phyloP scores from a whole-genome alignment of 2,113 vertebrate genomes.

The Syrmaticus mikado region DNA sequence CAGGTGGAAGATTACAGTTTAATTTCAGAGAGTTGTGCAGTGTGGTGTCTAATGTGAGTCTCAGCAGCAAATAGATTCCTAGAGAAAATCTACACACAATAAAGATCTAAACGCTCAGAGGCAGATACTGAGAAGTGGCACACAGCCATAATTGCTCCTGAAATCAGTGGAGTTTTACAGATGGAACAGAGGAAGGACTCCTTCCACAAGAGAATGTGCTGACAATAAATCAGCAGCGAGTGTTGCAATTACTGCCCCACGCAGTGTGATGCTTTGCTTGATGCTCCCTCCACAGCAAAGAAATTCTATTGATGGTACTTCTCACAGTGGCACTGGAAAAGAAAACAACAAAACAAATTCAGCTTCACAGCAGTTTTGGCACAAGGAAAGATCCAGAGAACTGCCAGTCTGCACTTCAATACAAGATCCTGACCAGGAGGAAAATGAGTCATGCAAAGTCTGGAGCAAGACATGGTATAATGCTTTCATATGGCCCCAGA shows the following conservation, averaged over 20 bases:
- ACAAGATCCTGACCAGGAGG: conserved; percentile 65
- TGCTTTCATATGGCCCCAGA: conserved; percentile 69
- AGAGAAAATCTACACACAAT: neutral
- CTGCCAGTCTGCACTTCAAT: conserved; percentile 66
- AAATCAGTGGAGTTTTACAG: conserved; percentile 20
- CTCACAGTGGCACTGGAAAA: conserved; percentile 51
- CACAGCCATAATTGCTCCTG: conserved; percentile 37
- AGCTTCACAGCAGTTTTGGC: conserved; percentile 64
- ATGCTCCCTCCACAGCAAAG: conserved; percentile 44
- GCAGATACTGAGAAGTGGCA: conserved; percentile 44
- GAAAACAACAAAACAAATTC: conserved; percentile 51
- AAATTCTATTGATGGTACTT: conserved; percentile 50
- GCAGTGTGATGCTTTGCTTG: conserved; percentile 27
- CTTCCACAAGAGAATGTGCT: conserved; percentile 47
- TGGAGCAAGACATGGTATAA: conserved; percentile 67
- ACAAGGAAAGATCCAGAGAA: conserved; percentile 46
- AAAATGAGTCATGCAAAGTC: conserved; percentile 68
- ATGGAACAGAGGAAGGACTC: conserved; percentile 21
- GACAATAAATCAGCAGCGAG: conserved; percentile 61
- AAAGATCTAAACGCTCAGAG: neutral
- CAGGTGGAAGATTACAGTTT: neutral
- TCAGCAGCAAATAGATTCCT: neutral
- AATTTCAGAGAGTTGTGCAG: neutral
- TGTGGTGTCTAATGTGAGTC: neutral
- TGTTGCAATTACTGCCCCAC: conserved; percentile 52